These are phyloP conservation scores for Anomalospiza imberbis DNA, from an alignment of 2,797 vertebrate species.

Conservation along the genomic window DNA sequence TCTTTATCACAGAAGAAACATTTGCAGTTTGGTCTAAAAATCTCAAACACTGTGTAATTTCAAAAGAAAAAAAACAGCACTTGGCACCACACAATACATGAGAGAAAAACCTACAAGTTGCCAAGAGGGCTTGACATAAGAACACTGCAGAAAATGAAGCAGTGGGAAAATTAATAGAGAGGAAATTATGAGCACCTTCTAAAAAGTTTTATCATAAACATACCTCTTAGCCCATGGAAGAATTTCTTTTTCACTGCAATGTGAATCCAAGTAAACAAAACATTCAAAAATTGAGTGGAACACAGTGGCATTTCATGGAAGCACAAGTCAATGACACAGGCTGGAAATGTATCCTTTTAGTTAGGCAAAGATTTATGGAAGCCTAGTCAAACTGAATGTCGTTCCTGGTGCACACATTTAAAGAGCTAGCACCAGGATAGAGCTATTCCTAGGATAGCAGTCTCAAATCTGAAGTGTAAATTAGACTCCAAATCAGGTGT, in stretches of 20 bases:
- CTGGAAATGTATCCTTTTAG: background rate
- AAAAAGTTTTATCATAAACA: background rate
- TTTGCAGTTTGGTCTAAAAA: slow-evolving; percentile 15
- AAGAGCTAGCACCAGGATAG: background rate
- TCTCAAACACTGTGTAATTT: background rate
- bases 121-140: background rate
- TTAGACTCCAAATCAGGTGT: background rate
- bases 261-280: background rate
- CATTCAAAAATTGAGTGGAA: background rate
- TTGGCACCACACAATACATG: background rate
- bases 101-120: background rate
- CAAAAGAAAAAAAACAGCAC: background rate
- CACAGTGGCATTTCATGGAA: background rate
- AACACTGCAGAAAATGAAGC: background rate
- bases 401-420: background rate
- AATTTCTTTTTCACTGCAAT: background rate
- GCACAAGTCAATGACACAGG: background rate
- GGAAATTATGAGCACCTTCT: background rate
- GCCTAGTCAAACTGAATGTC: background rate
- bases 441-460: background rate
- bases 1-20: slow-evolving; percentile 28
- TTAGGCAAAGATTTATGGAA: background rate
- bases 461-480: background rate
- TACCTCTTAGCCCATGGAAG: background rate
- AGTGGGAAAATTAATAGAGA: background rate